Percentiles rank a stretch among this genome's conserved stretches.
phyloP scores from a whole-genome alignment of 2,888 invertebrate genomes.

The Polylopha cassiicola region DNA sequence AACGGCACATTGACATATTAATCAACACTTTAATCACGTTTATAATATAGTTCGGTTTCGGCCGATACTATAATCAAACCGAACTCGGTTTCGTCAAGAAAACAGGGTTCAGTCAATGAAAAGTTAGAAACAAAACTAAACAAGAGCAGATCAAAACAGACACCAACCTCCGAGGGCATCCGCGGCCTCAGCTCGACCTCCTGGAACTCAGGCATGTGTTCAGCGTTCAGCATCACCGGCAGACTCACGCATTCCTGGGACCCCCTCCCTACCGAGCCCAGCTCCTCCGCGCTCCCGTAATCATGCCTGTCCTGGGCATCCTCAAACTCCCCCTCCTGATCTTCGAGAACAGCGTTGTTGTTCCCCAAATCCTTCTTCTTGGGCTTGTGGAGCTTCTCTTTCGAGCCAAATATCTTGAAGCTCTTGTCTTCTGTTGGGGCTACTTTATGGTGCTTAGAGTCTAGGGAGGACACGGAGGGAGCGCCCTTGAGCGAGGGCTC shows the following conservation, averaged over 20 bases:
- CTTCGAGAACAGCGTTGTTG: slow-evolving; percentile 70
- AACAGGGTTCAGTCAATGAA: no score
- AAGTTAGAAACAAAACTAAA: background rate
- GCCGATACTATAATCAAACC: no score
- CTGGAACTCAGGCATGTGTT: slow-evolving; percentile 70
- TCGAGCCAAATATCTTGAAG: slow-evolving; percentile 72
- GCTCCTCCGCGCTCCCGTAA: slow-evolving; percentile 68
- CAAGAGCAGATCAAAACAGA: no score
- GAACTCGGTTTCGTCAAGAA: no score
- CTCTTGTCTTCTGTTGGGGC: slow-evolving; percentile 68
- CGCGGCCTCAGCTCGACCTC: slow-evolving; percentile 66
- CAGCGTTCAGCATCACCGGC: slow-evolving; percentile 67
- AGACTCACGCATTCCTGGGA: slow-evolving; percentile 71
- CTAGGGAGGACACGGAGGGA: slow-evolving; percentile 81
- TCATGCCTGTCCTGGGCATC: slow-evolving; percentile 55
- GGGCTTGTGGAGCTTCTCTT: slow-evolving; percentile 72
- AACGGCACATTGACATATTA: no score
- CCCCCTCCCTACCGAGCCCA: slow-evolving; percentile 52
- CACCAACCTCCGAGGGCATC: slow-evolving; percentile 65
- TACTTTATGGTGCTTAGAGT: slow-evolving; percentile 77
- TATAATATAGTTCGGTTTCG: no score
- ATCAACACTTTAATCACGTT: no score
- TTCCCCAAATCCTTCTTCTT: slow-evolving; percentile 68
- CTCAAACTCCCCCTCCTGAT: slow-evolving; percentile 64
- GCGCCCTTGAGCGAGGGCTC: slow-evolving; percentile 76